A percentile compares a stretch with the other conserved stretches of the same genome.
Evolutionary conservation across 2,113 vertebrate genomes (phyloP).

Genomic region (Sturnira hondurensis): DNA sequence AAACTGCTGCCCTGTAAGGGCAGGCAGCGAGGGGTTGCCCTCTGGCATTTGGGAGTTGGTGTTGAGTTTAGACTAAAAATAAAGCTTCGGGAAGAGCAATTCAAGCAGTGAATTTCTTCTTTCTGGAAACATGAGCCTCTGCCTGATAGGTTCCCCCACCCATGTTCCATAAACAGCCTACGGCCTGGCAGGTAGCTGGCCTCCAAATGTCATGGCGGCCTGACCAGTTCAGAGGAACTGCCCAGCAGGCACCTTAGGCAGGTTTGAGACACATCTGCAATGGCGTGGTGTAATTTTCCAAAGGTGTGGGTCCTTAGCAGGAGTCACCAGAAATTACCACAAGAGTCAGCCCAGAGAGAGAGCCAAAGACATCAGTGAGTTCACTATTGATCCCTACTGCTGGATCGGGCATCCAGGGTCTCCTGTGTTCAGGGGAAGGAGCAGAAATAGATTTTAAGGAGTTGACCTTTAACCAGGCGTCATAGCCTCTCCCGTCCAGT

Average conservation of each 20-base stretch:
- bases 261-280: not conserved
- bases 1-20: not conserved
- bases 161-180: constrained; percentile 25
- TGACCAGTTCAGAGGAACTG: constrained; percentile 30
- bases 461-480: constrained; percentile 55
- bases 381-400: not conserved
- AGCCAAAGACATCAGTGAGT: not conserved
- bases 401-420: not conserved
- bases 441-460: constrained; percentile 57
- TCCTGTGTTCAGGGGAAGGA: not conserved
- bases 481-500: not conserved
- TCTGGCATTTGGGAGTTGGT: constrained; percentile 6
- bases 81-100: constrained; percentile 63
- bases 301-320: not conserved
- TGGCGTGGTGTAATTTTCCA: constrained; percentile 2
- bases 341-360: not conserved
- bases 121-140: constrained; percentile 76
- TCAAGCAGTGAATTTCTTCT: not conserved
- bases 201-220: constrained; percentile 68
- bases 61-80: constrained; percentile 45
- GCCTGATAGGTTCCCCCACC: not conserved
- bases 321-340: not conserved
- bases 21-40: not conserved
- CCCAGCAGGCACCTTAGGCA: constrained; percentile 1
- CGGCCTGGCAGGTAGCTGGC: constrained; percentile 26